Base-by-base conservation (phyloP, 2,888 invertebrate species). In the Mesorhabditis sp. region DNA sequence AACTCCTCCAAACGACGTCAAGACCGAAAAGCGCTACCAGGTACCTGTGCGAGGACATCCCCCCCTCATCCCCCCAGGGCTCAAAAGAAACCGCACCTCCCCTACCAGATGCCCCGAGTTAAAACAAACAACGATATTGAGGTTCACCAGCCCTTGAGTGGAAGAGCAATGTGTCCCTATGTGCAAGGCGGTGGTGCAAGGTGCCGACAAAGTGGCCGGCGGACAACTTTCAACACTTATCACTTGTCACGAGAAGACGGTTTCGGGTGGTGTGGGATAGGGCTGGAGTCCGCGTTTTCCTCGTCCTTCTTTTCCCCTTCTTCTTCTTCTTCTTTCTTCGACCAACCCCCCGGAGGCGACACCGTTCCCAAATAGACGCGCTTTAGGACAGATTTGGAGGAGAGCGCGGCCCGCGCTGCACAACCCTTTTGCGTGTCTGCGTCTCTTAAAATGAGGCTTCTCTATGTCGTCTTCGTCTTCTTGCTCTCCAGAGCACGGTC, bases 351-450 rank as follows among this genome's bases (percentile, higher is more conserved):
- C 58, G 58, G 10, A 28, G 28, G 28, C 28, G 28, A 50, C 58
- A 50, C 58, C 58, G 58, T 50, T 50, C 58, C 58, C 58, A 50
- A 50, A 50, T 50, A 50, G 58, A 50, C 58, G 58, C 2, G 58
- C n/a, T 50, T 50, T 10, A n/a, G 58, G n/a, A 50, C 10, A 50
- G 58, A 50, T n/a, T 50, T 13, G 58, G 58, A n/a, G 58, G 58
- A n/a, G n/a, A 50, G 58, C 10, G 58, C n/a, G 58, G 7, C 58
- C 58, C 7, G 10, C 58, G 7, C 58, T 50, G 10, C 58, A 50
- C 10, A 50, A n/a, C 58, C n/a, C n/a, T 50, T 50, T n/a, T 50
- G 7, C 58, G 10, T 50, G 58, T 50, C 7, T 50, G 10, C 10
- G 58, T 2, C 10, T 50, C 58, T 50, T n/a, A 2, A 50, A n/a